Evolutionary conservation across 2,888 invertebrate genomes (phyloP).

Genomic region (Asteroscopus sphinx): DNA sequence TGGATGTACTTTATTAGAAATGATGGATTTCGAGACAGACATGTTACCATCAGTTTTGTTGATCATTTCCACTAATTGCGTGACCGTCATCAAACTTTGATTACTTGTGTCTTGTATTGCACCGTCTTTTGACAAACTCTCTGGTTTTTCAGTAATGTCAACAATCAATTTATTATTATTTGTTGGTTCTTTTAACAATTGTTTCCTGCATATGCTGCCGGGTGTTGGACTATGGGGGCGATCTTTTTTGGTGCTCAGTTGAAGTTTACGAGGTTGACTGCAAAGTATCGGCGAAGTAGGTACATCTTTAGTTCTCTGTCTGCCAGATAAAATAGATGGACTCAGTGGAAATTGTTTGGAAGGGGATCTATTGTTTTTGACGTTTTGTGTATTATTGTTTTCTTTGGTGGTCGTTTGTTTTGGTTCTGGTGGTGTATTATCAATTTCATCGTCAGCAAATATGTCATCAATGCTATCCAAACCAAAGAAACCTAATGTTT

Average conservation of each 20-base stretch:
- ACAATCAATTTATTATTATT: slow-evolving; percentile 46
- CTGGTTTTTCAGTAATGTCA: slow-evolving; percentile 33
- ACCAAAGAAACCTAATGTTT: slow-evolving; percentile 69
- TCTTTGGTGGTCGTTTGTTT: slow-evolving; percentile 21
- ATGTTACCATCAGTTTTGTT: slow-evolving; percentile 70
- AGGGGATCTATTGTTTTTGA: slow-evolving; percentile 36
- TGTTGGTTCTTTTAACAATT: slow-evolving; percentile 58
- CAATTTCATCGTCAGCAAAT: slow-evolving; percentile 78
- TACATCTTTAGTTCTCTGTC: slow-evolving; percentile 46
- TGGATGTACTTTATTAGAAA: slow-evolving; percentile 14
- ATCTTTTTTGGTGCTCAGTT: slow-evolving; percentile 68
- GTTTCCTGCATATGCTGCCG: slow-evolving; percentile 60
- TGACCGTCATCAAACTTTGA: slow-evolving; percentile 83
- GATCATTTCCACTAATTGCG: slow-evolving; percentile 84
- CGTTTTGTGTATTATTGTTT: slow-evolving; percentile 22
- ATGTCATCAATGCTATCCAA: slow-evolving; percentile 78
- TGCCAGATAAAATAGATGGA: slow-evolving; percentile 82
- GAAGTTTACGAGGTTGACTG: slow-evolving; percentile 73
- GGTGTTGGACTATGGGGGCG: slow-evolving; percentile 65
- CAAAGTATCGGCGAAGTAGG: slow-evolving; percentile 79
- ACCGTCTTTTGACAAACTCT: slow-evolving; percentile 46
- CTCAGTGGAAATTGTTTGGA: slow-evolving; percentile 63
- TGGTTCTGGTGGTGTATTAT: slow-evolving; percentile 58
- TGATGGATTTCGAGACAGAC: slow-evolving; percentile 36
- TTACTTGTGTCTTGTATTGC: slow-evolving; percentile 61